These are phyloP conservation scores for Leptopilina myrica DNA, from an alignment of 2,888 invertebrate genomes.

Conservation along the genomic window DNA sequence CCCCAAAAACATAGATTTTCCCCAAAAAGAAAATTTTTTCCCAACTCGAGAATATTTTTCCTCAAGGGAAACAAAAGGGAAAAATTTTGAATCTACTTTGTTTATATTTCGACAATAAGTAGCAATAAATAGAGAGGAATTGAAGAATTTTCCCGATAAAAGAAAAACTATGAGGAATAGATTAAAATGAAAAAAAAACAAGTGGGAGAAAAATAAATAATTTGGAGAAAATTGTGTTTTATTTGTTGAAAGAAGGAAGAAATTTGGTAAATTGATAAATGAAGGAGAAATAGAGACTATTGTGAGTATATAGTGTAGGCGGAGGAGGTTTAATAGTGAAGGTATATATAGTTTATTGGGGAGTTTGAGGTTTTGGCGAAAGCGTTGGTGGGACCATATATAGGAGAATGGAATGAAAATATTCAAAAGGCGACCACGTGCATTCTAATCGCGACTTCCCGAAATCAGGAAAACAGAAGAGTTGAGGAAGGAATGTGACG, in stretches of 20 bases:
- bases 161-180: too few species aligned
- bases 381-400: conserved; percentile 34
- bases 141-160: not conserved
- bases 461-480: conserved; percentile 60
- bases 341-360: not conserved
- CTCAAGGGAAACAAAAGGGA: too few species aligned
- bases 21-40: too few species aligned
- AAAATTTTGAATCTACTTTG: too few species aligned
- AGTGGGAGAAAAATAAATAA: too few species aligned
- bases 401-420: conserved; percentile 52
- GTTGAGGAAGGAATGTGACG: conserved; percentile 28
- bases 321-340: not conserved
- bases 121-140: not conserved
- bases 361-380: not conserved
- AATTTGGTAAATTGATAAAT: not conserved
- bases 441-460: conserved; percentile 73
- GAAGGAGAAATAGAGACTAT: not conserved
- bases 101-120: too few species aligned
- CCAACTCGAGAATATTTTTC: too few species aligned
- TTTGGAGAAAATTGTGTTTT: too few species aligned
- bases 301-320: too few species aligned
- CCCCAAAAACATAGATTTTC: too few species aligned
- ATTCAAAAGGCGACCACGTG: conserved; percentile 72
- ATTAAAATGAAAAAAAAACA: too few species aligned
- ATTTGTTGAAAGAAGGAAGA: too few species aligned